A percentile compares a stretch with the other conserved stretches of the same genome.
phyloP scores from a whole-genome alignment of 37 sponge, comb jelly and placozoan species.

The Dysidea cf. avara region DNA sequence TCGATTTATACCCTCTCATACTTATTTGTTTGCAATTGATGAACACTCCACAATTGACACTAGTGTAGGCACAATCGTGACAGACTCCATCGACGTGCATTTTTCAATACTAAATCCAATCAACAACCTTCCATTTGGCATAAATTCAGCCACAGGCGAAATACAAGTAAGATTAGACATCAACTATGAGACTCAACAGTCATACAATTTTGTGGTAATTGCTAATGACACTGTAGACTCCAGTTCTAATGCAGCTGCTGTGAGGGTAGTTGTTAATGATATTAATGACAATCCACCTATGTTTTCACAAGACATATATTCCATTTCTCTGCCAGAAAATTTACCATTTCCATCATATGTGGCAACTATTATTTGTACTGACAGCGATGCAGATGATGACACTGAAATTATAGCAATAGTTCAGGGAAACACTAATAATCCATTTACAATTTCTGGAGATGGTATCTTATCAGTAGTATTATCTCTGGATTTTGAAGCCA shows the following conservation, averaged over 20 bases:
- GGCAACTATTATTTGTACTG: slow-evolving; percentile 1
- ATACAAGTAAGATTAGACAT: slow-evolving; percentile 42
- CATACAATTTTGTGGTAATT: slow-evolving; percentile 24
- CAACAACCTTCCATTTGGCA: slow-evolving; percentile 30
- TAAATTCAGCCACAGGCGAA: slow-evolving; percentile 44
- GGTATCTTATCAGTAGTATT: too few relatives aligned
- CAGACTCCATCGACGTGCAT: slow-evolving; percentile 4
- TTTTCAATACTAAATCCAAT: slow-evolving; percentile 13
- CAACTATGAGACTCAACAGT: slow-evolving; percentile 38
- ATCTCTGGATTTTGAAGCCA: too few relatives aligned
- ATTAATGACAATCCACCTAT: slow-evolving; percentile 62
- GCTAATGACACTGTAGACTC: slow-evolving; percentile 45
- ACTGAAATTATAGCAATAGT: slow-evolving; percentile 5
- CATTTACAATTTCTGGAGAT: too few relatives aligned
- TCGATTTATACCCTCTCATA: too few relatives aligned
- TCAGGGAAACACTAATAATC: too few relatives aligned
- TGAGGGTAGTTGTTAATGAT: slow-evolving; percentile 39
- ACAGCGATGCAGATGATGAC: slow-evolving; percentile 28
- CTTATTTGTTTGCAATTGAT: too few relatives aligned
- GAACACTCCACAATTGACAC: too few relatives aligned
- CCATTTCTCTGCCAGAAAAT: slow-evolving; percentile 32
- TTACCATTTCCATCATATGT: neutral
- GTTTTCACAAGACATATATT: slow-evolving; percentile 8
- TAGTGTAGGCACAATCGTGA: too few relatives aligned
- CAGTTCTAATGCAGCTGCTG: slow-evolving; percentile 37